A percentile compares a stretch with the other conserved stretches of the same genome.
Conservation (phyloP, 1,140 invertebrate genomes). For the Tetramorium simillimum region DNA sequence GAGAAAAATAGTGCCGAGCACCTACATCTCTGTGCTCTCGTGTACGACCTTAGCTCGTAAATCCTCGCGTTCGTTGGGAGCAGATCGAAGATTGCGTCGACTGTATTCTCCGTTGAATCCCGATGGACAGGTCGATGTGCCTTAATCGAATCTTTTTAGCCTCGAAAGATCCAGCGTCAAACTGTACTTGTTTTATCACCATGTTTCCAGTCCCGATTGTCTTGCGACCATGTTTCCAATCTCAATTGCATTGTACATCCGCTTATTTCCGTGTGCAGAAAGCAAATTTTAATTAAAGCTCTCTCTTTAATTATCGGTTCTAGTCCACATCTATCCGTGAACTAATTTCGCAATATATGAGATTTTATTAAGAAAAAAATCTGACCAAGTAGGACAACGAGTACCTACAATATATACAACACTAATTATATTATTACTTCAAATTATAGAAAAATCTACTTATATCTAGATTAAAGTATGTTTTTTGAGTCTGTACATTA, state of each 20-base stretch:
- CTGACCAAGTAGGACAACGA: neutral
- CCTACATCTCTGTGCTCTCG: conserved; percentile 42
- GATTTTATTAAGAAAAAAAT: neutral
- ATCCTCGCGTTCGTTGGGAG: conserved; percentile 61
- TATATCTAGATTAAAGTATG: neutral
- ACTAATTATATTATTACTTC: neutral
- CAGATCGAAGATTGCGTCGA: conserved; percentile 70
- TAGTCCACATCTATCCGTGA: neutral
- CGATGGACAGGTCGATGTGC: conserved; percentile 33
- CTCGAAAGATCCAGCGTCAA: neutral
- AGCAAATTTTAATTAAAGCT: neutral
- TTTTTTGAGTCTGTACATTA: neutral
- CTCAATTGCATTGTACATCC: neutral
- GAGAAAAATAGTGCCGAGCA: conserved; percentile 53
- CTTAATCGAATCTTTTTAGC: conserved; percentile 32
- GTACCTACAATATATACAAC: neutral
- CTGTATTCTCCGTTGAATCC: conserved; percentile 53
- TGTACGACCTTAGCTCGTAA: conserved; percentile 67
- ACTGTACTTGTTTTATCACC: neutral
- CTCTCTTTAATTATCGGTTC: neutral
- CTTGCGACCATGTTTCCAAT: neutral
- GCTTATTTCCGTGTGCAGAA: neutral
- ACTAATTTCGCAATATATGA: neutral
- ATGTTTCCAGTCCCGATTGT: neutral
- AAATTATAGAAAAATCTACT: neutral